Evolutionary conservation across 2,888 invertebrate genomes (phyloP).

Genomic region (Hydropsyche betteni): DNA sequence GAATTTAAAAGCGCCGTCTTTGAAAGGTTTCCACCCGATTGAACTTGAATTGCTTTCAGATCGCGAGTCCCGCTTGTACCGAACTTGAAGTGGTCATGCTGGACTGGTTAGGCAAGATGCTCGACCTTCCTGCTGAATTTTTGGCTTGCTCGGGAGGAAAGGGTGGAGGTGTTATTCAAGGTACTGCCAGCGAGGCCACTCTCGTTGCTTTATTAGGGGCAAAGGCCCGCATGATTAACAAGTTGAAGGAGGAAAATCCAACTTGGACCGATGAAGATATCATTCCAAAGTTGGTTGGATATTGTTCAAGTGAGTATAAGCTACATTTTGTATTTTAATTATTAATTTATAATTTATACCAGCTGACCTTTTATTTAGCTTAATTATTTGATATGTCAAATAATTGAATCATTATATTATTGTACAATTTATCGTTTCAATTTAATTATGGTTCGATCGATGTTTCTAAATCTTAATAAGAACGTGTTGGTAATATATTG

Average conservation of each 20-base stretch:
- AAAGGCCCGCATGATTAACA: conserved; percentile 76
- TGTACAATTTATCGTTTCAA: no score
- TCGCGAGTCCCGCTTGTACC: conserved; percentile 94
- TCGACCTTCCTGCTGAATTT: conserved; percentile 86
- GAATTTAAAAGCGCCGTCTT: conserved; percentile 4
- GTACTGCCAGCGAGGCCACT: conserved; percentile 95
- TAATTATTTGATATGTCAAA: no score
- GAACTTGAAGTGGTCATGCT: conserved; percentile 95
- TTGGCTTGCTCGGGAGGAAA: conserved; percentile 84
- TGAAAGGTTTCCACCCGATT: no score
- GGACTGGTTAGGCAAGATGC: conserved; percentile 95
- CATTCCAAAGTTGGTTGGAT: conserved; percentile 83
- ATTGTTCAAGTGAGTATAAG: conserved; percentile 77
- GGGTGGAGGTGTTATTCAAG: conserved; percentile 91
- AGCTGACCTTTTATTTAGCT: no score
- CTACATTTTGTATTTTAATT: no score
- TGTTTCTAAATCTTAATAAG: no score
- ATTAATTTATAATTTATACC: no score
- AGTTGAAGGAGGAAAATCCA: conserved; percentile 75
- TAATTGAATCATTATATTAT: no score
- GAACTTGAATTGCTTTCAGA: conserved; percentile 63
- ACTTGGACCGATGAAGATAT: conserved; percentile 79
- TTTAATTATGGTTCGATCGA: no score
- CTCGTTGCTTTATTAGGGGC: conserved; percentile 92
- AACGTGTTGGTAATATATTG: no score